Evolutionary conservation across 1,140 invertebrate species (phyloP).

Genomic region (Aplysia californica): DNA sequence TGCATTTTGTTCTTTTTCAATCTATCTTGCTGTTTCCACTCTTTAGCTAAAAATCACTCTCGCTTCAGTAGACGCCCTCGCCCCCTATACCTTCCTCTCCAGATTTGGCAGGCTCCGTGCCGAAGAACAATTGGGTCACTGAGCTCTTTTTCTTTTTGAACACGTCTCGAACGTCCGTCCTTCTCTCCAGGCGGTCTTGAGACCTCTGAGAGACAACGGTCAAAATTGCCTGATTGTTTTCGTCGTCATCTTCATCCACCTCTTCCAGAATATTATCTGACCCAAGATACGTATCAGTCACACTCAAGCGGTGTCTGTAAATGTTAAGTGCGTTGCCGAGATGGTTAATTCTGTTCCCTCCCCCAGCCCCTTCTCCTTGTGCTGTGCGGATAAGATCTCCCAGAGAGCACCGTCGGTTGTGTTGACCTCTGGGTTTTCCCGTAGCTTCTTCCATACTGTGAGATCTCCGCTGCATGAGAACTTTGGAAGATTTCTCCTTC

Average conservation of each 20-base stretch:
- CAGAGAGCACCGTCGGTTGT: slow-evolving; percentile 8
- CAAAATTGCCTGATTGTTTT: slow-evolving; percentile 16
- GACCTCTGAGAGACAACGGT: slow-evolving; percentile 11
- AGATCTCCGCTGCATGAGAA: neutral
- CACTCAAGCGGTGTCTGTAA: slow-evolving; percentile 29
- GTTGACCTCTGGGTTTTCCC: neutral
- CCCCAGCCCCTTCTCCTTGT: neutral
- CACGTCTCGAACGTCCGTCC: slow-evolving; percentile 11
- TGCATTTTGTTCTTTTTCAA: no score
- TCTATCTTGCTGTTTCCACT: no score
- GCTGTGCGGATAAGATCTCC: slow-evolving; percentile 14
- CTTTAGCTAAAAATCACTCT: no score
- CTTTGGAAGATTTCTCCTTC: neutral
- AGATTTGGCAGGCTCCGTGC: neutral
- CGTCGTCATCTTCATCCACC: neutral
- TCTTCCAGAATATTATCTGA: slow-evolving; percentile 12
- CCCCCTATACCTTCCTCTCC: no score
- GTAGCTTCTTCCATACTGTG: neutral
- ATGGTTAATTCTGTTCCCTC: neutral
- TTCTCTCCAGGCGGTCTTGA: neutral
- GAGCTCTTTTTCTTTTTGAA: neutral
- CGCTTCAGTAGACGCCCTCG: no score
- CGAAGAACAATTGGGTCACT: slow-evolving; percentile 22
- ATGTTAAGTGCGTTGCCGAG: slow-evolving; percentile 31
- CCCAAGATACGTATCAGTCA: slow-evolving; percentile 35